Base-by-base conservation (phyloP, 1,140 invertebrate species). In the Pteromalus puparum region DNA sequence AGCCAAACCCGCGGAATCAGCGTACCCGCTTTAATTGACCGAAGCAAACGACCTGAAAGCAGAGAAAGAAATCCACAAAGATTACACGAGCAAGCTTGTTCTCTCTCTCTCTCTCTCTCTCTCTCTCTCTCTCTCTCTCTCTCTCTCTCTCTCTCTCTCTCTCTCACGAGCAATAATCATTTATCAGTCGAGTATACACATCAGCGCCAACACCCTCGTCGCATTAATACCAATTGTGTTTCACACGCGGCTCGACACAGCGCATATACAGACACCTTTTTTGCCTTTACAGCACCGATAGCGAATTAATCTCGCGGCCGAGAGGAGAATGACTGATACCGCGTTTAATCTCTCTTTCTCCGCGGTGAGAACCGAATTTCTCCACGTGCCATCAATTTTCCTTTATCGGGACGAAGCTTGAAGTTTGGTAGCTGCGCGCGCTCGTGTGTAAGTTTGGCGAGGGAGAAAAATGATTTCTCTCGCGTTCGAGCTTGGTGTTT, bases 221-320 rank as follows among this genome's bases (percentile, higher is more conserved):
- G 83, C 87, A 90, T 90, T 88, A 90, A 90, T 90, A 90, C 89
- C 89, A 90, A 90, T 90, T 88, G 89, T 88, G 88, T 89, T 88
- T 87, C 88, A 87, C 88, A 76, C 38, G 76, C 46, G 26, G 42
- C 30, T 18, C 34, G 46, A 73, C 42, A 74, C 24, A 48, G 34
- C 5, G 15, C 12, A 67, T 72, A 15, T 1, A 28, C 18, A 72
- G 65, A 1, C 53, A 30, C 30, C 15, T 18, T 67, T 78, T 67
- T 78, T 5, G 53, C 21, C 46, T 48, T 48, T 1, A 7, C 24
- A 12, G 34, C 24, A 1, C 70, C 68, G 42, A 67, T 42, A 75
- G 24, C 18, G 73, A 68, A 82, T 82, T 82, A 74, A 46, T 61
- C 53, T 46, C 24, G 24, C 70, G 68, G 1, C 24, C 26, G 68